Base-by-base conservation (phyloP, 2,797 vertebrate species). In the Rhincodon typus region DNA sequence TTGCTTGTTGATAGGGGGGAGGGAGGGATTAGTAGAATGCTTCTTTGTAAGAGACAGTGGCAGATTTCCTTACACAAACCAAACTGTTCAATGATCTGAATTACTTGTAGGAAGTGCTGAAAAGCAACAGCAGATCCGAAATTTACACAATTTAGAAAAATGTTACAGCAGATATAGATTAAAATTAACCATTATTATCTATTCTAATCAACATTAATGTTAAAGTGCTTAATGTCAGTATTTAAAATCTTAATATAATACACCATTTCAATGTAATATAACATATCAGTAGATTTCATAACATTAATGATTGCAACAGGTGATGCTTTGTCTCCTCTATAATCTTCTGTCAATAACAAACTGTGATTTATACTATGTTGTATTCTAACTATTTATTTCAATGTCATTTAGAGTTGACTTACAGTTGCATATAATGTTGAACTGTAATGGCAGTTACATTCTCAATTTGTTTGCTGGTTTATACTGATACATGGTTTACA, bases 91-190 rank as follows among this genome's bases (percentile, higher is more conserved):
- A 15, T n/a, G 19, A 34, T 10, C 46, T 34, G 53, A 88, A 57
- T 67, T 67, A 91, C 34, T 91, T 23, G 34, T 34, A 67, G 88
- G n/a, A 91, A 67, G 30, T 23, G 19, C 34, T 42, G 66, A 93
- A 93, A 93, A 84, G 5, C 82, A 46, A 69, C 7, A 69, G n/a
- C n/a, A 93, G n/a, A 93, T 42, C 90, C 42, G 66, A 42, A 69
- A 93, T 91, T 66, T 91, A 19, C 88, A 91, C 66, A 91, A 67
- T n/a, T 67, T 91, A 91, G 57, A 62, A 62, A 91, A 38, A 91
- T 34, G 21, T 62, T 21, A n/a, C 57, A 8, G 34, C 30, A 91
- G 27, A n/a, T 15, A 21, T 57, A 90, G 34, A 66, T 91, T 62
- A n/a, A 91, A n/a, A 34, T 34, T 91, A 62, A 91, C 46, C 46